Base-by-base conservation (phyloP, 2,113 vertebrate genomes). In the Elephas maximus region DNA sequence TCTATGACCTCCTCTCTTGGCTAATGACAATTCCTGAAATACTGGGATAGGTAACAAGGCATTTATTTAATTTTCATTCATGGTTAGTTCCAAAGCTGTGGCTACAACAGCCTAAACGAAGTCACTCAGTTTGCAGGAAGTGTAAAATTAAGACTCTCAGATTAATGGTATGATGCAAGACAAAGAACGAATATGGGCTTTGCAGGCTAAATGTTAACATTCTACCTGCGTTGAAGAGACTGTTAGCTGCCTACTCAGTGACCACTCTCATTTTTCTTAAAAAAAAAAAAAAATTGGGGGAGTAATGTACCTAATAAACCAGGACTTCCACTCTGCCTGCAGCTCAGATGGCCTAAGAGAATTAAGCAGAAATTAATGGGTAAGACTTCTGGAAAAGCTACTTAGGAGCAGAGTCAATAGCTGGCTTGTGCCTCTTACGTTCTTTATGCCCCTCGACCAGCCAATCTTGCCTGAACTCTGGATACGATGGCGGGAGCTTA, bases 21-120 rank as follows among this genome's bases (percentile, higher is more conserved):
- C 20, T 23, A 23, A 23, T 4, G 60, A 7, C 7, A 20, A 23
- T 62, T 62, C 4, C 3, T 3, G 60, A 23, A 23, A 73, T 0
- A 73, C 5, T 86, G 76, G 80, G 74, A n/a, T 4, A 92, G 60
- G 2, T 53, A 57, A 23, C 48, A 41, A 44, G 12, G 9, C 65
- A 60, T 6, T 67, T 11, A n/a, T 45, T 21, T 28, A 8, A 18
- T 10, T 21, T 15, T 57, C 53, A 67, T 20, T 74, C 30, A 62
- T 67, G 7, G 45, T 76, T 53, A 60, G 45, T 48, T 90, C 23
- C 79, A 78, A 60, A 69, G n/a, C 63, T 82, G 57, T n/a, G 33
- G 41, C 23, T 60, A 37, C 9, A 24, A 37, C 10, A 45, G 45
- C 8, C 84, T 14, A 24, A 73, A 79, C 7, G 1, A 76, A 73